Base-by-base conservation (phyloP, 2,888 invertebrate genomes). In the Hetaerina titia region DNA sequence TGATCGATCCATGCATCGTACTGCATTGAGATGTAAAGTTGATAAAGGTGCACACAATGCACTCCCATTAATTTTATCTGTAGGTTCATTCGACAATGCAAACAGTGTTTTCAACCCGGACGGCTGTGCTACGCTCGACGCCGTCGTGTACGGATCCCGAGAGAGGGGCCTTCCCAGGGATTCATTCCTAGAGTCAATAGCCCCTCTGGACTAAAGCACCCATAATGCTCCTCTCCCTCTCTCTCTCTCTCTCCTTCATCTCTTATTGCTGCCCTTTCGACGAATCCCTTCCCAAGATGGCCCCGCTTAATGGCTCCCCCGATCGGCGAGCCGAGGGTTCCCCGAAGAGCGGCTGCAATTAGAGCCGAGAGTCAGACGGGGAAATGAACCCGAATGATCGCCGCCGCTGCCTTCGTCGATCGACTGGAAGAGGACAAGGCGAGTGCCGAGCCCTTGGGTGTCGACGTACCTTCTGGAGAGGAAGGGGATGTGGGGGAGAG, bases 351-450 rank as follows among this genome's bases (percentile, higher is more conserved):
- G 7, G n/a, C 69, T 69, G 69, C 69, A n/a, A 69, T 69, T 69
- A 69, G 17, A 22, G 17, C 69, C 69, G n/a, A 8, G 69, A 69
- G n/a, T 69, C 69, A 69, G 69, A 69, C 69, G 69, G 69, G 69
- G 69, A 69, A 69, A 69, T 69, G 69, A n/a, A 69, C 69, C n/a
- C 69, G 69, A 69, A 69, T n/a, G n/a, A 69, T 69, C 69, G 69
- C n/a, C n/a, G 69, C 69, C 15, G 19, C 15, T 63, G 22, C 69
- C 69, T n/a, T 69, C n/a, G n/a, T 69, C 69, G 69, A 69, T 69
- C 69, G 69, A 11, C n/a, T 69, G 69, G 69, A 69, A 69, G n/a
- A 69, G n/a, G 22, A 69, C 69, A n/a, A 69, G 45, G 45, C 45
- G 45, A n/a, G n/a, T n/a, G n/a, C n/a, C n/a, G n/a, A 45, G 45